Percentiles rank a stretch among this genome's conserved stretches.
These are phyloP conservation scores for Digitonthophagus gazella DNA, from an alignment of 2,888 invertebrate genomes.

Conservation along the genomic window DNA sequence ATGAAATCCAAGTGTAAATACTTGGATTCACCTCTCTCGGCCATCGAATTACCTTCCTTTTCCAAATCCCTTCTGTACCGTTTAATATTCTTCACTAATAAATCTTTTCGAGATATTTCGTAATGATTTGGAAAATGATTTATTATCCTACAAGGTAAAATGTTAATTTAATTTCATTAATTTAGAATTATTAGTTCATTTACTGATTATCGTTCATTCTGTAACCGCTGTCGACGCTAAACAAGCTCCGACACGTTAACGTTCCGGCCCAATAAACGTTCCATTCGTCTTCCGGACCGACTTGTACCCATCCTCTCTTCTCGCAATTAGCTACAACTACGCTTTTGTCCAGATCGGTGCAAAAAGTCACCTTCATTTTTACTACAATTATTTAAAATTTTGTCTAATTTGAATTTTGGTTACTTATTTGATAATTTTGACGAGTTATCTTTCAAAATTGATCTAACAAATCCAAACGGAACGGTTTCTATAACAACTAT, in stretches of 20 bases:
- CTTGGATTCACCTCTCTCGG: conserved; percentile 76
- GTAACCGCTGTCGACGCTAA: conserved; percentile 89
- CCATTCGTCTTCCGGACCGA: conserved; percentile 90
- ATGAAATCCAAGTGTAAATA: conserved; percentile 88
- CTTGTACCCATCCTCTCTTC: conserved; percentile 86
- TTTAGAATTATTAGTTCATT: conserved; percentile 43
- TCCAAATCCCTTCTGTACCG: conserved; percentile 90
- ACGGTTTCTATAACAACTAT: not conserved
- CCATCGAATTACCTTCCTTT: conserved; percentile 82
- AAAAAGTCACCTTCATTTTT: conserved; percentile 60
- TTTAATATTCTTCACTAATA: conserved; percentile 94
- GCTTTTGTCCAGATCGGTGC: conserved; percentile 91
- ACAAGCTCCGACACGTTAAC: conserved; percentile 85
- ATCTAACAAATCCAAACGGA: no score
- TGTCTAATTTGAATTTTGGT: conserved; percentile 6
- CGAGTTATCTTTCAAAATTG: conserved; percentile 5
- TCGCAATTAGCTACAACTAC: conserved; percentile 90
- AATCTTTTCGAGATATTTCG: conserved; percentile 92
- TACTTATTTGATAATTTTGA: conserved; percentile 30
- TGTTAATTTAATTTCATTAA: not conserved
- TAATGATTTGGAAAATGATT: conserved; percentile 97
- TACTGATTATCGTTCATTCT: conserved; percentile 90
- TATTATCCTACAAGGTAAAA: conserved; percentile 63
- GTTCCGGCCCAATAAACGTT: conserved; percentile 95
- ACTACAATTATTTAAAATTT: not conserved